A percentile compares a stretch with the other conserved stretches of the same genome.
Conservation (phyloP, 2,113 vertebrate genomes). For the Rallus limicola region DNA sequence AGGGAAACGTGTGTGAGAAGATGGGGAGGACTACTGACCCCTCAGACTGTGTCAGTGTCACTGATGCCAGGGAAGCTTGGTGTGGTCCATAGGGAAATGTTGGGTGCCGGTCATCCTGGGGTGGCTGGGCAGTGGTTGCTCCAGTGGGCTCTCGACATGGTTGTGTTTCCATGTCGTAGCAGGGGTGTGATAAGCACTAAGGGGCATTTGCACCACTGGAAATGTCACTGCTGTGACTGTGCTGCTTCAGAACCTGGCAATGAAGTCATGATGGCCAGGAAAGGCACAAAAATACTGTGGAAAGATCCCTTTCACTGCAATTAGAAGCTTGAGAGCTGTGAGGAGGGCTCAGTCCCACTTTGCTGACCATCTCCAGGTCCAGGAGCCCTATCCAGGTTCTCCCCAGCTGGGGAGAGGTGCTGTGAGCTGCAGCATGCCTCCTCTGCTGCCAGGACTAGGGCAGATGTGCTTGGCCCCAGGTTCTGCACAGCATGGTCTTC, state of each 20-base stretch:
- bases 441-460: accelerated
- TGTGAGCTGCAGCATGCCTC: background rate
- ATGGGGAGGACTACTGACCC: background rate
- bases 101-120: background rate
- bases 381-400: background rate
- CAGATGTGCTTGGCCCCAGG: accelerated
- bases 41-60: background rate
- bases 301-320: background rate
- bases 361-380: accelerated
- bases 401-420: background rate
- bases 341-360: background rate
- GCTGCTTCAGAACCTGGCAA: background rate
- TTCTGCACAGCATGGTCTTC: background rate
- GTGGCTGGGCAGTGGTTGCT: background rate
- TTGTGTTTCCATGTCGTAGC: background rate
- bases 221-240: background rate
- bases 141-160: background rate
- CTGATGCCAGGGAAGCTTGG: background rate
- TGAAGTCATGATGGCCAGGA: background rate
- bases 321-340: background rate
- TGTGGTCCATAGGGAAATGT: background rate
- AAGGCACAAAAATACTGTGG: background rate
- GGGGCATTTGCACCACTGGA: background rate
- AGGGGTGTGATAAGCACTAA: background rate
- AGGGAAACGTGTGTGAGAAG: background rate